A percentile compares a stretch with the other conserved stretches of the same genome.
phyloP scores from a whole-genome alignment of 2,797 vertebrate species.

The Sebastes iracundus region DNA sequence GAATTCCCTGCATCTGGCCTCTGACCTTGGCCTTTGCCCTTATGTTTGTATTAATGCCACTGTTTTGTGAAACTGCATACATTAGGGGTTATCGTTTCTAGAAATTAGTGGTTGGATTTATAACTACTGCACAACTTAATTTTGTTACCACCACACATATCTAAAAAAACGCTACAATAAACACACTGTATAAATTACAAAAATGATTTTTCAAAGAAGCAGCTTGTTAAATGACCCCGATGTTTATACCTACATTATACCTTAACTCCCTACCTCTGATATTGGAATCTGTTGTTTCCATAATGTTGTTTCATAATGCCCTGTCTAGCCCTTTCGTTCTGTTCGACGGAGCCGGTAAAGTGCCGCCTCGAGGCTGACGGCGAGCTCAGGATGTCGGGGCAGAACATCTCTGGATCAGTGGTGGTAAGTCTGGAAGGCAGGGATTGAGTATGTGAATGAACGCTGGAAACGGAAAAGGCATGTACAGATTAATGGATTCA shows the following conservation, averaged over 20 bases:
- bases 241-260: neutral
- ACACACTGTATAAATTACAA: neutral
- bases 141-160: neutral
- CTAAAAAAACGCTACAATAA: neutral
- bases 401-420: constrained; percentile 16
- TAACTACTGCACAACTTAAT: neutral
- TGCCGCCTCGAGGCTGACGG: constrained; percentile 13
- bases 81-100: neutral
- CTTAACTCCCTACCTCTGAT: neutral
- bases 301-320: neutral
- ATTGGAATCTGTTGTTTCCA: neutral
- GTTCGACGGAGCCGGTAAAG: constrained; percentile 14
- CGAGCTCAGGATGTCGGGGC: constrained; percentile 10
- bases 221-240: neutral
- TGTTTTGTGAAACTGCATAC: neutral
- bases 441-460: constrained; percentile 18
- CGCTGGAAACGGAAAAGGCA: constrained; percentile 18
- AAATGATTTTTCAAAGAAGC: neutral
- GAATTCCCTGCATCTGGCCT: neutral
- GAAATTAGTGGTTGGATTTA: neutral
- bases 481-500: constrained; percentile 46
- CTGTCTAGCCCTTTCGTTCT: neutral
- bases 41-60: too few species aligned
- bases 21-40: neutral
- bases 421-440: constrained; percentile 30